phyloP scores from a whole-genome alignment of 2,113 vertebrate genomes.

The Vimba vimba region DNA sequence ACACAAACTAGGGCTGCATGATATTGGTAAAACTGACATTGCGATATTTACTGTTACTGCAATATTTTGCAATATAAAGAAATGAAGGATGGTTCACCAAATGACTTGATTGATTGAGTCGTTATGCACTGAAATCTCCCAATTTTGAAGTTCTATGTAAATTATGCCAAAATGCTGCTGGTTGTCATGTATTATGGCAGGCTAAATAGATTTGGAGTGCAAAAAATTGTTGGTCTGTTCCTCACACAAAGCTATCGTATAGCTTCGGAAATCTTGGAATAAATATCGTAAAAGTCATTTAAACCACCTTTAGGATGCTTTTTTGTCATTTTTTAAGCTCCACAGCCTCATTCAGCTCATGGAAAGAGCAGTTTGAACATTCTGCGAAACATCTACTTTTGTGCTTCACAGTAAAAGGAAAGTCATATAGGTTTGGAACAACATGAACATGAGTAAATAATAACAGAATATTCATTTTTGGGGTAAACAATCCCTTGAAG shows the following conservation, averaged over 20 bases:
- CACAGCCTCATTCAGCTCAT: too few relatives aligned
- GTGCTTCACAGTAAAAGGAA: not conserved
- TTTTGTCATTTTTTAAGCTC: too few relatives aligned
- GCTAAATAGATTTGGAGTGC: not conserved
- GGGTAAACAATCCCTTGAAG: not conserved
- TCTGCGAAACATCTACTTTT: not conserved
- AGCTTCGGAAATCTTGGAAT: not conserved
- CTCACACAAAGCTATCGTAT: not conserved
- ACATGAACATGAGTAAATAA: not conserved
- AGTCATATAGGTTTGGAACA: not conserved
- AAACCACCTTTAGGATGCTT: not conserved
- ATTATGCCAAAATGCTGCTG: not conserved
- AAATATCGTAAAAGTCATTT: not conserved
- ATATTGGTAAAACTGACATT: too few relatives aligned
- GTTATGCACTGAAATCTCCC: not conserved
- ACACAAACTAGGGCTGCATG: too few relatives aligned
- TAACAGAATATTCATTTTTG: not conserved
- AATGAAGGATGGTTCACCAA: too few relatives aligned
- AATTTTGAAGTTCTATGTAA: not conserved
- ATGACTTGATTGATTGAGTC: too few relatives aligned
- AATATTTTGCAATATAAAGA: too few relatives aligned
- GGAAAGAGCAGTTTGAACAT: too few relatives aligned
- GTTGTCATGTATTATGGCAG: not conserved
- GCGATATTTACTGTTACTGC: too few relatives aligned
- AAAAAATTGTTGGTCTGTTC: not conserved